Evolutionary conservation across 2,888 invertebrate genomes (phyloP).

Genomic region (Tridacna gigas): DNA sequence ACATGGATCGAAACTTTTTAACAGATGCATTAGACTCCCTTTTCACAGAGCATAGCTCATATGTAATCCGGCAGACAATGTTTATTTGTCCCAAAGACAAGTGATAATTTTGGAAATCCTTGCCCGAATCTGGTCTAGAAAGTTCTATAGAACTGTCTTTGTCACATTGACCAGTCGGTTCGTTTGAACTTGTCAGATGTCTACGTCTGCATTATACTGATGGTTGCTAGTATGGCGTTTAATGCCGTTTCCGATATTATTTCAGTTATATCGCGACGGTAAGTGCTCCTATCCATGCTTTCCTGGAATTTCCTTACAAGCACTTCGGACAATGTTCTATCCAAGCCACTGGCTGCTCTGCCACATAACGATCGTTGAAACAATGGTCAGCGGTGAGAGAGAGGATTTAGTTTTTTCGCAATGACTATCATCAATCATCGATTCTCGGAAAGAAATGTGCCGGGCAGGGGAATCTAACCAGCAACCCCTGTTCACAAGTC

Average conservation of each 20-base stretch:
- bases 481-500: neutral
- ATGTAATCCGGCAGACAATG: no score
- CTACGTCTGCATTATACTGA: neutral
- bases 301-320: neutral
- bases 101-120: no score
- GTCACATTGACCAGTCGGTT: no score
- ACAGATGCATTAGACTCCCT: no score
- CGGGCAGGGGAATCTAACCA: neutral
- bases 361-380: neutral
- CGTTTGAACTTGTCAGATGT: no score
- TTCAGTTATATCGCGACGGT: neutral
- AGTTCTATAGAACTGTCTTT: no score
- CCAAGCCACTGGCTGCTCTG: neutral
- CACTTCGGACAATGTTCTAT: neutral
- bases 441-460: neutral
- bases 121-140: no score
- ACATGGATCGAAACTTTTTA: no score
- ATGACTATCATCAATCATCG: neutral
- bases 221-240: neutral
- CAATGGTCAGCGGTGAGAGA: neutral
- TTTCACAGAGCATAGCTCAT: no score
- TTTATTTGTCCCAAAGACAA: no score
- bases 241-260: neutral
- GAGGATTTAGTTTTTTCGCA: no score
- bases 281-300: neutral